These are phyloP conservation scores for Pandemis corylana DNA, from an alignment of 2,888 invertebrate genomes.

Conservation along the genomic window DNA sequence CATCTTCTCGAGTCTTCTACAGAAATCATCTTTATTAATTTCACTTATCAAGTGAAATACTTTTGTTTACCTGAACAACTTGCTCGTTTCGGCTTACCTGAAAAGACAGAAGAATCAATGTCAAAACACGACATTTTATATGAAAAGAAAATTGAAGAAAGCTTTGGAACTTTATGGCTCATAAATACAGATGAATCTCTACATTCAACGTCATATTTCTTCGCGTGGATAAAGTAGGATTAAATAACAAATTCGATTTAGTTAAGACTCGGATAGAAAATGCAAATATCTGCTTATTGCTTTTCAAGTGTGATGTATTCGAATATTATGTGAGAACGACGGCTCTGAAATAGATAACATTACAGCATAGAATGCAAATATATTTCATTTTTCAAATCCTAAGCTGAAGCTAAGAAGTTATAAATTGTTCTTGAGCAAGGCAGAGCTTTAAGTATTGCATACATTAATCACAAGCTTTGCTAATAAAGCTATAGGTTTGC, in stretches of 20 bases:
- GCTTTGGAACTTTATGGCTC: conserved; percentile 28
- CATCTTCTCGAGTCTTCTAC: neutral
- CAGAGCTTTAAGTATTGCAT: neutral
- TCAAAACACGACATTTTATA: conserved; percentile 11
- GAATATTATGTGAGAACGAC: conserved; percentile 16
- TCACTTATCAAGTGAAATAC: neutral
- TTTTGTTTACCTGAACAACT: neutral
- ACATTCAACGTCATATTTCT: conserved; percentile 26
- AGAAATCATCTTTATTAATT: neutral
- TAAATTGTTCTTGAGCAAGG: neutral
- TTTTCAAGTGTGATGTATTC: conserved; percentile 17
- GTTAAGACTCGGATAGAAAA: conserved; percentile 23
- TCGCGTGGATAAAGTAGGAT: conserved; percentile 17
- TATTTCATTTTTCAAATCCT: neutral
- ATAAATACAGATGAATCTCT: conserved; percentile 20
- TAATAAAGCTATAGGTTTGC: neutral
- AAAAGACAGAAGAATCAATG: conserved; percentile 17
- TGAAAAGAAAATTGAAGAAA: conserved; percentile 9
- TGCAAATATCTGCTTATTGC: conserved; percentile 28
- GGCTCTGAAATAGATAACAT: neutral
- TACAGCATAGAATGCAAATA: neutral
- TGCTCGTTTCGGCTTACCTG: conserved; percentile 16
- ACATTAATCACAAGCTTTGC: conserved; percentile 1
- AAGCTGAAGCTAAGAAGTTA: neutral
- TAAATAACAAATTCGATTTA: conserved; percentile 27